phyloP scores from a whole-genome alignment of 2,113 vertebrate species.

The Zosterops japonicus region DNA sequence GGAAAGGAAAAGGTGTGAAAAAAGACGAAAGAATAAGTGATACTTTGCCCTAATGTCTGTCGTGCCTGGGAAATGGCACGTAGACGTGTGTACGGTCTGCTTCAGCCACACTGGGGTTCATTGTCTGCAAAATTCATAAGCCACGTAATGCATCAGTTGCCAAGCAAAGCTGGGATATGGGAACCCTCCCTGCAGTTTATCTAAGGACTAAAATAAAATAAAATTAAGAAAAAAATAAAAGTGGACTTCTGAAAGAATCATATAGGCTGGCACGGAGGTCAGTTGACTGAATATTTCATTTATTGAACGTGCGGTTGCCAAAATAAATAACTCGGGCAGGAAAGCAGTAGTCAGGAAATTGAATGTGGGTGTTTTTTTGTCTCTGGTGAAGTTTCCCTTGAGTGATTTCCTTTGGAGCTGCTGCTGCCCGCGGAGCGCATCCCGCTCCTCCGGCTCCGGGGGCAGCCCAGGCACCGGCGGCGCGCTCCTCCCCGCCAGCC shows the following conservation, averaged over 20 bases:
- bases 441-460: neutral
- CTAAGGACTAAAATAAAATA: neutral
- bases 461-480: neutral
- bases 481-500: neutral
- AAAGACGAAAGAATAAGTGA: neutral
- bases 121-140: constrained; percentile 55
- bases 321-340: constrained; percentile 72
- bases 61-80: neutral
- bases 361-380: constrained; percentile 68
- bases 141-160: neutral
- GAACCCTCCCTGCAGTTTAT: constrained; percentile 22
- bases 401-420: constrained; percentile 80
- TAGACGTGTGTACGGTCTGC: neutral
- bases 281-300: constrained; percentile 45
- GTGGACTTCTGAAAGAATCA: neutral
- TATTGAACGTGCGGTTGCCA: constrained; percentile 56
- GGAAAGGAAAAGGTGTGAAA: constrained; percentile 25
- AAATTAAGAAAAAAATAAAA: neutral
- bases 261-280: neutral
- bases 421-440: neutral
- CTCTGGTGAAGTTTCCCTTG: constrained; percentile 77
- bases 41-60: neutral
- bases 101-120: constrained; percentile 22
- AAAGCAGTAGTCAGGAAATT: constrained; percentile 71
- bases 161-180: neutral